Evolutionary conservation across 2,888 invertebrate species (phyloP).

Genomic region (Drosophila robusta): DNA sequence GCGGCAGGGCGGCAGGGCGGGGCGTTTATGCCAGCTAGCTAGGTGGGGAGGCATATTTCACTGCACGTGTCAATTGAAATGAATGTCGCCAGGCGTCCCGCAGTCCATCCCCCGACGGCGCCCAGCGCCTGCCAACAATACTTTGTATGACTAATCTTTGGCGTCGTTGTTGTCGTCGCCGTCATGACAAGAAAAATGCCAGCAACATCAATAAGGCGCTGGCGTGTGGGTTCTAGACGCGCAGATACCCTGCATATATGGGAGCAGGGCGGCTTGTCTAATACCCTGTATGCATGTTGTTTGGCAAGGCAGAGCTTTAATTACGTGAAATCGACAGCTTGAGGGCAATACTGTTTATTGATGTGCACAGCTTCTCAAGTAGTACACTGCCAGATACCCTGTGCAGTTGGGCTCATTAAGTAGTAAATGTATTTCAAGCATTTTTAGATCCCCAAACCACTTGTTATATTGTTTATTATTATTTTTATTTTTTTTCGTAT

Average conservation of each 20-base stretch:
- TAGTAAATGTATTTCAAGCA: no score
- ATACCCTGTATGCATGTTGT: background rate
- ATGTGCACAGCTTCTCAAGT: background rate
- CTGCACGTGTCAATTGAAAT: conserved; percentile 83
- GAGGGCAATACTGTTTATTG: background rate
- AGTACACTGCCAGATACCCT: conserved; percentile 14
- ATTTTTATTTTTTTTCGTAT: no score
- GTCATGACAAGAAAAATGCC: conserved; percentile 50
- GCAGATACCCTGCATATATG: conserved; percentile 26
- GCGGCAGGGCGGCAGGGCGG: conserved; percentile 2
- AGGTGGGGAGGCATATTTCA: conserved; percentile 53
- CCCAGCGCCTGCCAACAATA: conserved; percentile 45
- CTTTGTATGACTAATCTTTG: conserved; percentile 78
- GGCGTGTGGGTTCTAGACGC: background rate
- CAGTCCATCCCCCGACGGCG: conserved; percentile 45
- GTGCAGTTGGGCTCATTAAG: background rate
- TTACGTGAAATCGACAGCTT: conserved; percentile 6
- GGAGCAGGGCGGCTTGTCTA: background rate
- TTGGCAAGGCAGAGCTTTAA: background rate
- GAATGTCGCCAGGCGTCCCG: conserved; percentile 76
- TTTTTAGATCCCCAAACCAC: no score
- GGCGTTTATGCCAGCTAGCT: background rate
- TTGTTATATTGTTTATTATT: no score
- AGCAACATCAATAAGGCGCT: conserved; percentile 31
- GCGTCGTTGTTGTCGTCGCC: conserved; percentile 52